Evolutionary conservation across 2,888 invertebrate species (phyloP).

Genomic region (Athalia circularis): DNA sequence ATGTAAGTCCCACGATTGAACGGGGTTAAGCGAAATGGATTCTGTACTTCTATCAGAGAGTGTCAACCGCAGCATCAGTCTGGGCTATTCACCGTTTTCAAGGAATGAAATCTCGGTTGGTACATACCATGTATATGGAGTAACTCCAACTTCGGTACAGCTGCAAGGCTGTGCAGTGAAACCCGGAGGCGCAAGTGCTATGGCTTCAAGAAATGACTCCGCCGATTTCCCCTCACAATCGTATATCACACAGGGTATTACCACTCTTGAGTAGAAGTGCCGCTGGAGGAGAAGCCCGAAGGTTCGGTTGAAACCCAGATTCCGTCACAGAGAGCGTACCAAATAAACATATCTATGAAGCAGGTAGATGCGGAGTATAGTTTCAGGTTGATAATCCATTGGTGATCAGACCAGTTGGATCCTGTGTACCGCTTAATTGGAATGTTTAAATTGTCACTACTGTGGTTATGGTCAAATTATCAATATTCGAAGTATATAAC

Average conservation of each 20-base stretch:
- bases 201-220: constrained; percentile 10
- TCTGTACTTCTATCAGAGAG: constrained; percentile 41
- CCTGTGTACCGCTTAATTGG: too few relatives aligned
- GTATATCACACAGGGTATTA: not conserved
- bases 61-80: constrained; percentile 46
- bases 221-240: too few relatives aligned
- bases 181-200: not conserved
- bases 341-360: too few relatives aligned
- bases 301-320: not conserved
- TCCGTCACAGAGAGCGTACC: not conserved
- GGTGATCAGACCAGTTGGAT: too few relatives aligned
- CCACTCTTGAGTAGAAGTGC: constrained; percentile 25
- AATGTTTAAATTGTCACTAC: constrained; percentile 19
- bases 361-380: not conserved
- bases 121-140: not conserved
- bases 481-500: too few relatives aligned
- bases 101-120: constrained; percentile 36
- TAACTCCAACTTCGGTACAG: not conserved
- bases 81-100: constrained; percentile 41
- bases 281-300: not conserved
- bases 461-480: too few relatives aligned
- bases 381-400: not conserved
- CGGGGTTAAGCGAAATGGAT: constrained; percentile 26
- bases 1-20: constrained; percentile 1
- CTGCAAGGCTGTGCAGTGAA: constrained; percentile 18